phyloP scores from a whole-genome alignment of 2,888 invertebrate genomes.

The Baronia brevicornis region DNA sequence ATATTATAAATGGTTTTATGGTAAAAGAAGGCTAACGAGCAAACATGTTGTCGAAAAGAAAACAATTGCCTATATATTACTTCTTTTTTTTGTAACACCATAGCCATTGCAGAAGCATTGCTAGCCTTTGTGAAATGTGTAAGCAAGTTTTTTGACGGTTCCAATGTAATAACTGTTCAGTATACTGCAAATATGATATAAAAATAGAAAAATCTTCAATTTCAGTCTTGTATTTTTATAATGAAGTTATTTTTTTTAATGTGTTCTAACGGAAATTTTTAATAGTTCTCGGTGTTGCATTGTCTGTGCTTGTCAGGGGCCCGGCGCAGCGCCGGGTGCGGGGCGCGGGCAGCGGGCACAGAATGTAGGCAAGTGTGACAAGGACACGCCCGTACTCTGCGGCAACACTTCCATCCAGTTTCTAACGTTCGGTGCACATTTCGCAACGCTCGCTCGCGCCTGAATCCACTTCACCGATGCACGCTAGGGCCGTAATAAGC shows the following conservation, averaged over 20 bases:
- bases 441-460: conserved; percentile 52
- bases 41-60: too few species aligned
- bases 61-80: too few species aligned
- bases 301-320: conserved; percentile 58
- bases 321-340: conserved; percentile 40
- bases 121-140: too few species aligned
- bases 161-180: conserved; percentile 12
- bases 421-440: conserved; percentile 68
- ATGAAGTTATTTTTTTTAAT: conserved; percentile 9
- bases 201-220: background rate
- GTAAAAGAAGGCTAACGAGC: too few species aligned
- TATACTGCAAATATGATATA: background rate
- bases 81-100: too few species aligned
- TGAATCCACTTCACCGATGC: conserved; percentile 55
- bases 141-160: conserved; percentile 8
- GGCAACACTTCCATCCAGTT: conserved; percentile 74
- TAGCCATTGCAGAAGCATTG: too few species aligned
- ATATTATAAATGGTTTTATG: too few species aligned
- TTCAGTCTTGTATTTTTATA: background rate
- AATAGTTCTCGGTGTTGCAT: conserved; percentile 57
- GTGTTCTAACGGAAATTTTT: conserved; percentile 39
- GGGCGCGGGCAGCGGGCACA: conserved; percentile 55
- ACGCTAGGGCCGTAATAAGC: conserved; percentile 50
- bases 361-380: conserved; percentile 76
- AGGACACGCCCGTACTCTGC: conserved; percentile 73